Conservation (phyloP, 2,797 vertebrate genomes). For the Pangasius sanitwongsei region DNA sequence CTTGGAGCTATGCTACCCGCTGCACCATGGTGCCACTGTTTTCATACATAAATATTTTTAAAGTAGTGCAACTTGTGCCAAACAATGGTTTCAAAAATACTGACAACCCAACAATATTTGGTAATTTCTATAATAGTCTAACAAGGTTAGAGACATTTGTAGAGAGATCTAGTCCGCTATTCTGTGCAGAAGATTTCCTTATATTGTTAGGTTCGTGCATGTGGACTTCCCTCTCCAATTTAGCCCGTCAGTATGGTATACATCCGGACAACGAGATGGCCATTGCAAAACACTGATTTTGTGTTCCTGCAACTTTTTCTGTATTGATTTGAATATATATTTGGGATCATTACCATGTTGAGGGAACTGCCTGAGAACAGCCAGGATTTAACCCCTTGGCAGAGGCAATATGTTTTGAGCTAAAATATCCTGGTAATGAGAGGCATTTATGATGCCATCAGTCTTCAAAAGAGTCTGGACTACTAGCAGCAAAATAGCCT, state of each 20-base stretch:
- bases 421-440: constrained; percentile 1
- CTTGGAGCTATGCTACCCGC: background rate
- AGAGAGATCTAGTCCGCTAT: background rate
- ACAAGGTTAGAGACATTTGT: background rate
- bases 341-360: background rate
- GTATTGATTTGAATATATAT: background rate
- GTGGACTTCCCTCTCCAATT: background rate
- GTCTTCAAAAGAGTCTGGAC: background rate
- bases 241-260: background rate
- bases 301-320: background rate
- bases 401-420: background rate
- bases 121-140: background rate
- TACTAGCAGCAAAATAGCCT: background rate
- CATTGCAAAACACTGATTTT: background rate
- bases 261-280: background rate
- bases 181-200: background rate
- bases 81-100: background rate
- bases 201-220: background rate
- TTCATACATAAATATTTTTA: background rate
- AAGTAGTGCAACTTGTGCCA: background rate
- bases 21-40: background rate
- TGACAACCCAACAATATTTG: constrained; percentile 1
- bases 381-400: background rate
- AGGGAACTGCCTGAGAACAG: background rate
- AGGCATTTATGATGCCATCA: background rate